Evolutionary conservation across 1,140 invertebrate species (phyloP).

Genomic region (Listronotus oregonensis): DNA sequence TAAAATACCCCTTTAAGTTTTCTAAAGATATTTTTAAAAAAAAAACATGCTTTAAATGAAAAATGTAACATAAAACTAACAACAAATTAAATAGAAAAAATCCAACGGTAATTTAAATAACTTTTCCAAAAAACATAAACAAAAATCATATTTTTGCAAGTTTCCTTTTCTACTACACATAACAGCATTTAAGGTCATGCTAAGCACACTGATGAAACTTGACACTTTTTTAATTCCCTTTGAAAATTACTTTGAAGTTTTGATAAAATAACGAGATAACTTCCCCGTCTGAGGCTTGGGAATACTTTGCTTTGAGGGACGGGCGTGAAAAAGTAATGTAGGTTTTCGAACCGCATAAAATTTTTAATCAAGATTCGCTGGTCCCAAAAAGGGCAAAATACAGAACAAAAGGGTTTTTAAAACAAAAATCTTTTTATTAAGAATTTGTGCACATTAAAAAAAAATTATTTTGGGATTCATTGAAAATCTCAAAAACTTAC

Average conservation of each 20-base stretch:
- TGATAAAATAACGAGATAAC: constrained; percentile 31
- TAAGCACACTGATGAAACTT: constrained; percentile 7
- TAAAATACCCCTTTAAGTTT: too few relatives aligned
- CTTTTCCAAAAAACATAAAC: too few relatives aligned
- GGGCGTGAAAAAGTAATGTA: constrained; percentile 31
- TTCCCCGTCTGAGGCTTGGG: constrained; percentile 4
- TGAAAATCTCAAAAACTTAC: too few relatives aligned
- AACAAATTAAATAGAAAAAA: too few relatives aligned
- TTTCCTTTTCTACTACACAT: not conserved
- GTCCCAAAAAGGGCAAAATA: not conserved
- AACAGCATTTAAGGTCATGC: not conserved
- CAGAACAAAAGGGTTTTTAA: too few relatives aligned
- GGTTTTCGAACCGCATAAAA: constrained; percentile 15
- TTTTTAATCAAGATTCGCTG: constrained; percentile 1
- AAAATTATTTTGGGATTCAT: too few relatives aligned
- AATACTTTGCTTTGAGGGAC: not conserved
- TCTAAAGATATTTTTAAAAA: too few relatives aligned
- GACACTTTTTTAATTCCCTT: constrained; percentile 30
- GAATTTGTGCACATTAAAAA: too few relatives aligned
- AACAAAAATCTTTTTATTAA: too few relatives aligned
- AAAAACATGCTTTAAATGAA: too few relatives aligned
- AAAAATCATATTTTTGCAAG: not conserved
- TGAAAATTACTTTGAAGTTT: constrained; percentile 28
- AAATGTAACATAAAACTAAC: too few relatives aligned
- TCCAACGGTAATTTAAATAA: too few relatives aligned